Evolutionary conservation across 2,113 vertebrate genomes (phyloP), one percentile per base, ranked within the genome.

Genomic region (Siniperca chuatsi): DNA sequence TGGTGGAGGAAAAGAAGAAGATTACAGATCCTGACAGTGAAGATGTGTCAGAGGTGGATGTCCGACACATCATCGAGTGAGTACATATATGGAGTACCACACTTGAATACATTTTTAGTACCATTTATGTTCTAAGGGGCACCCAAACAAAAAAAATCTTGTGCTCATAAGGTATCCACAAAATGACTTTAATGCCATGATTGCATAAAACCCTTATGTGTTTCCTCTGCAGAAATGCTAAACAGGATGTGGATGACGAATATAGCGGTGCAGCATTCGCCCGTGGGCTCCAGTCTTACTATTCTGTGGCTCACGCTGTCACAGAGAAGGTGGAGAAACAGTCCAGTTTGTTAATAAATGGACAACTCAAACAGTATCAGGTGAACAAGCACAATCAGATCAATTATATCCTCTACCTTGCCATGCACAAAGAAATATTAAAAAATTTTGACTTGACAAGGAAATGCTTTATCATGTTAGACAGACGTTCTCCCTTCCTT

Each of bases 351-450:
- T 96, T 99, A 95, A 96, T 99, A 78, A 99, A 99, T 0, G 98
- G 98, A 0, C 97, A 98, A 66, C 98, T 99, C 74, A 99, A 99
- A 84, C 97, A 98, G 90, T 99, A 99, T 94, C 98, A 99, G 92
- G 93, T 94, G 46, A 89, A 71, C 12, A 67, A n/a, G 3, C 46
- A 12, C 33, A 46, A n/a, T 74, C 18, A 7, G 16, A 52, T 18
- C 8, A 10, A 66, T 10, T 12, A 16, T 35, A 16, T 37, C 46
- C 35, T 50, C 6, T 37, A 11, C 6, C 8, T 60, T 42, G 3
- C 8, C 35, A 5, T 15, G 1, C 7, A 42, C 21, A 40, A 37
- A 66, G 18, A n/a, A 6, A 60, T 37, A 37, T 37, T 37, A 0
- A 12, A 46, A 46, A 12, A 33, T 11, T 55, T 44, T 77, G 13